Percentiles rank a stretch among this genome's conserved stretches.
Evolutionary conservation across 2,797 vertebrate genomes (phyloP).

Genomic region (Parambassis ranga): DNA sequence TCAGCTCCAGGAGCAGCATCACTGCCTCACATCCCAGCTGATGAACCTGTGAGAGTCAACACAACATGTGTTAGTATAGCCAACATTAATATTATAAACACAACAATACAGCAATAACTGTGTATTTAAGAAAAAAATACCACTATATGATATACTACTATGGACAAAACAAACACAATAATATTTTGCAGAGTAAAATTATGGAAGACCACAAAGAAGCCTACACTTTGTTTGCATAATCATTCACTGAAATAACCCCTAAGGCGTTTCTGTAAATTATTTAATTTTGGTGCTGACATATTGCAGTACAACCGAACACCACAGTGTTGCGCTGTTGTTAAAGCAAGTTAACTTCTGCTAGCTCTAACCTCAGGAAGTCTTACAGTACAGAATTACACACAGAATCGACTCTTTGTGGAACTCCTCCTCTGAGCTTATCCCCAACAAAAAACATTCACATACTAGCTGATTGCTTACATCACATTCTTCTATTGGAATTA

Average conservation of each 20-base stretch:
- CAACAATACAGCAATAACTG: background rate
- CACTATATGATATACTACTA: background rate
- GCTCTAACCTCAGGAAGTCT: background rate
- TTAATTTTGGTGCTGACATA: background rate
- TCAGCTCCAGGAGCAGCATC: conserved; percentile 94
- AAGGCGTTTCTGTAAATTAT: background rate
- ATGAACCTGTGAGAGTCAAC: conserved; percentile 84
- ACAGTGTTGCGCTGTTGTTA: conserved; percentile 5
- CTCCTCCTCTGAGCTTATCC: background rate
- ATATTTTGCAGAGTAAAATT: background rate
- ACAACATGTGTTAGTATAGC: background rate
- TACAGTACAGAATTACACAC: background rate
- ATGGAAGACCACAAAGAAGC: background rate
- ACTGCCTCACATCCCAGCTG: conserved; percentile 98
- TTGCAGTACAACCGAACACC: conserved; percentile 24
- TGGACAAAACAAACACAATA: background rate
- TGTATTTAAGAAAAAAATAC: background rate
- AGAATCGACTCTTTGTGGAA: no score
- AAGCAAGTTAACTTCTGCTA: background rate
- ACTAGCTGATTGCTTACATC: background rate
- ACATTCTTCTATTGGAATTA: conserved; percentile 41
- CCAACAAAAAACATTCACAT: background rate
- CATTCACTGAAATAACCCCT: background rate
- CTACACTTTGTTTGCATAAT: background rate
- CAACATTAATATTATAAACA: background rate